Evolutionary conservation across 2,888 invertebrate species (phyloP).

Genomic region (Drosophila rellima): DNA sequence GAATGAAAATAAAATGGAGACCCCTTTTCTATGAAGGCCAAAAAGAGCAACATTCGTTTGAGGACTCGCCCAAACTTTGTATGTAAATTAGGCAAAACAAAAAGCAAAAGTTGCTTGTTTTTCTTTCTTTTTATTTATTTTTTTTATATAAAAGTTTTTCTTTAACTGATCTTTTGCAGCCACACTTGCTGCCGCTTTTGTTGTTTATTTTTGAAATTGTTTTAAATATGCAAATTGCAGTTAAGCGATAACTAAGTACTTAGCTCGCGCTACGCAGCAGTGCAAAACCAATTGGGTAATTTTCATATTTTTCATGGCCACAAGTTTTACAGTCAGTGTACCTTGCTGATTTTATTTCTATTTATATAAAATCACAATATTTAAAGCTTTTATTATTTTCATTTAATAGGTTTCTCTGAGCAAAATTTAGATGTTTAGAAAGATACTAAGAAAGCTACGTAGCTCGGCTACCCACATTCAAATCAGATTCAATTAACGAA

Average conservation of each 20-base stretch:
- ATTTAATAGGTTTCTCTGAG: neutral
- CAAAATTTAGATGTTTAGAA: too few relatives aligned
- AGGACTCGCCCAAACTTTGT: slow-evolving; percentile 30
- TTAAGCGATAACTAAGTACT: slow-evolving; percentile 33
- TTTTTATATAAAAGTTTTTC: slow-evolving; percentile 44
- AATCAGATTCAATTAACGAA: too few relatives aligned
- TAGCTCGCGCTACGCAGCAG: slow-evolving; percentile 3
- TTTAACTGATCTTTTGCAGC: slow-evolving; percentile 16
- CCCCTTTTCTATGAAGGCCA: slow-evolving; percentile 21
- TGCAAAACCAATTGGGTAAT: slow-evolving; percentile 45
- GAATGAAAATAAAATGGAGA: slow-evolving; percentile 6
- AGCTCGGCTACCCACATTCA: too few relatives aligned
- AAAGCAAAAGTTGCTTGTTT: slow-evolving; percentile 36
- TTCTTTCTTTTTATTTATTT: slow-evolving; percentile 1
- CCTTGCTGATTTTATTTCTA: neutral
- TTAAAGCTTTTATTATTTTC: slow-evolving; percentile 42
- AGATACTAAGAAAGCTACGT: too few relatives aligned
- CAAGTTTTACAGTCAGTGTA: slow-evolving; percentile 23
- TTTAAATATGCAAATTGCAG: slow-evolving; percentile 70
- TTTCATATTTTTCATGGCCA: slow-evolving; percentile 27
- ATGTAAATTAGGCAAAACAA: slow-evolving; percentile 64
- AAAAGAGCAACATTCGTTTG: slow-evolving; percentile 22
- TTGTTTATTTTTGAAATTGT: slow-evolving; percentile 31
- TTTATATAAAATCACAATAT: slow-evolving; percentile 24
- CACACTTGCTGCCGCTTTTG: slow-evolving; percentile 13